Conservation (phyloP, 2,113 vertebrate species). For the Ailuropoda melanoleuca region DNA sequence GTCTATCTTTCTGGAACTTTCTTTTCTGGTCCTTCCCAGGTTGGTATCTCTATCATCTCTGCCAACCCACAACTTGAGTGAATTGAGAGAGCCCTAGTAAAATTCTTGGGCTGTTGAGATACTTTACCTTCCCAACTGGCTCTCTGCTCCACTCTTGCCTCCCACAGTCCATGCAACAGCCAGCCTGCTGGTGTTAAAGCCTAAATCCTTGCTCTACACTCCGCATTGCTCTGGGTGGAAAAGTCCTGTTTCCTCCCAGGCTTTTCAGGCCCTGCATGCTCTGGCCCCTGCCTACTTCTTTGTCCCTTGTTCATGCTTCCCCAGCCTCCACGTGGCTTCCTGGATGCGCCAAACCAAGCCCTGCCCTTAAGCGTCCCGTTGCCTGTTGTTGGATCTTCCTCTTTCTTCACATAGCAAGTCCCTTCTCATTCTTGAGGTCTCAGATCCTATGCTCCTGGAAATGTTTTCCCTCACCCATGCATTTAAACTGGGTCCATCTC, state of each 20-base stretch:
- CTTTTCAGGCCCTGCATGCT: neutral
- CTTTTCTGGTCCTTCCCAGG: neutral
- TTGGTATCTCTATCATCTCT: neutral
- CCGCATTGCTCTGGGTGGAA: fast-evolving
- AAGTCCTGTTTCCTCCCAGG: neutral
- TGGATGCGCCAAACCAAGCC: neutral
- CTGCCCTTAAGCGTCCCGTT: neutral
- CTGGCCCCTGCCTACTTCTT: neutral
- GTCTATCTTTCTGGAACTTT: neutral
- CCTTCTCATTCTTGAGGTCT: neutral
- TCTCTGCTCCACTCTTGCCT: neutral
- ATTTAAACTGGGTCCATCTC: neutral
- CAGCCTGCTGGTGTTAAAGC: neutral
- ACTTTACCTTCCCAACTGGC: neutral
- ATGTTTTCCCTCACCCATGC: neutral
- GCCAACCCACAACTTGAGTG: neutral
- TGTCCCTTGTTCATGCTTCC: neutral
- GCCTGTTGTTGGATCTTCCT: neutral
- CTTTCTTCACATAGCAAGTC: neutral
- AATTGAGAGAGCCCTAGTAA: neutral
- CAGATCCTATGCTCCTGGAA: neutral
- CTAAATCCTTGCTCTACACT: neutral
- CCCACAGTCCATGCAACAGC: neutral
- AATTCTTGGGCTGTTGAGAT: neutral
- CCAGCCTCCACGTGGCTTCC: neutral